Evolutionary conservation across 2,797 vertebrate genomes (phyloP), one percentile per base, ranked within the genome.

Genomic region (Mormyrops boulengeri): DNA sequence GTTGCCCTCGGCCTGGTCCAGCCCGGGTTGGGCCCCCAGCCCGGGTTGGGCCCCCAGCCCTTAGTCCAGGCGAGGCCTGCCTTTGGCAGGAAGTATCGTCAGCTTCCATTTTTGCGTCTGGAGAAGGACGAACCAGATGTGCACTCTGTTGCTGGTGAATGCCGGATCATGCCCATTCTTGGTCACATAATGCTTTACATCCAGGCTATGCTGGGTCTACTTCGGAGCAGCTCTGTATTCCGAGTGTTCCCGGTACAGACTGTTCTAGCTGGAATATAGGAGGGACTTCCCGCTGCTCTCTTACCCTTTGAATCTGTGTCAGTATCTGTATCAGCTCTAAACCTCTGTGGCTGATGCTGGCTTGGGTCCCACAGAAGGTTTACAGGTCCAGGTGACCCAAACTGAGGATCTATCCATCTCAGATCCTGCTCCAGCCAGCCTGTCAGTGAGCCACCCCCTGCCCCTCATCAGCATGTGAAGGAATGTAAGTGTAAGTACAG

Each of bases 261-360:
- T 66, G 87, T 88, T 47, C 87, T 38, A 66, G n/a, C 38, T 22
- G 7, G 87, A 88, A 88, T 66, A 66, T 69, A n/a, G 34, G 38
- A 88, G 55, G 53, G n/a, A 62, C 86, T 88, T 88, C n/a, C 57
- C 3, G 4, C 87, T 66, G 26, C 41, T n/a, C 6, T 11, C 19
- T 62, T 47, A 44, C 14, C 3, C 34, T 49, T 88, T n/a, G 38
- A n/a, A 57, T 87, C 52, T 30, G 50, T 87, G 17, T 87, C 19
- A 2, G 0, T 50, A 34, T 49, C 84, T 26, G 9, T 50, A 52
- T 14, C 52, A 87, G 30, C 84, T 50, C 26, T 73, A 87, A 17
- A 22, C 49, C 12, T 85, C 44, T 44, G 47, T 80, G 84, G 47
- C 22, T 26, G 12, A 47, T 0, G 2, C 22, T 49, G 49, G 49